Conservation (phyloP, 2,113 vertebrate genomes). For the Pomatorhinus ruficollis region DNA sequence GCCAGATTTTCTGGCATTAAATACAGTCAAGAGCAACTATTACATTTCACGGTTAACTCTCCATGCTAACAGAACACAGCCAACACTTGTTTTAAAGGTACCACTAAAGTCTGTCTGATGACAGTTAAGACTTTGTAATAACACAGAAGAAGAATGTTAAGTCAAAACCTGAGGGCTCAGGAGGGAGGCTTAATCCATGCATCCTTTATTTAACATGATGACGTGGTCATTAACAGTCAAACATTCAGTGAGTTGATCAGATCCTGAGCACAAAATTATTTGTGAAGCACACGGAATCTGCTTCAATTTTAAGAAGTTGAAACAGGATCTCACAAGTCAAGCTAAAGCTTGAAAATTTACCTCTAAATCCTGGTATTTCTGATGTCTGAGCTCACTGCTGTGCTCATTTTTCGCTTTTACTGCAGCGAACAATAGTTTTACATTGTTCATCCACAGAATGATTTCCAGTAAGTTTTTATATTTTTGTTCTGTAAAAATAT, state of each 20-base stretch:
- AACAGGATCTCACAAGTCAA: neutral
- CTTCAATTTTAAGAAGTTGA: neutral
- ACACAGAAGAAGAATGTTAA: neutral
- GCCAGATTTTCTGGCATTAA: neutral
- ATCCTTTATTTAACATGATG: neutral
- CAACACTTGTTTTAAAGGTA: neutral
- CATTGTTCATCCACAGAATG: neutral
- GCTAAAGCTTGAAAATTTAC: neutral
- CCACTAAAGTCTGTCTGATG: neutral
- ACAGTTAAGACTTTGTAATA: neutral
- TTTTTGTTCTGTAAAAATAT: neutral
- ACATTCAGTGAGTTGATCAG: neutral
- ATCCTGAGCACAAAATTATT: neutral
- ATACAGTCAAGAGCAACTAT: neutral
- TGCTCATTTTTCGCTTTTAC: neutral
- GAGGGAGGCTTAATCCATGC: neutral
- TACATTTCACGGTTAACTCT: neutral
- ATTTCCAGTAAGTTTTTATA: neutral
- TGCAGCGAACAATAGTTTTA: neutral
- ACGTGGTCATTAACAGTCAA: neutral
- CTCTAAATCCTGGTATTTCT: neutral
- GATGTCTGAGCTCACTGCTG: neutral
- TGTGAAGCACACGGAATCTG: neutral
- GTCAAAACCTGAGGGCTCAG: neutral
- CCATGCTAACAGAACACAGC: neutral